Conservation (phyloP, 2,113 vertebrate genomes). For the Dipodomys merriami region DNA sequence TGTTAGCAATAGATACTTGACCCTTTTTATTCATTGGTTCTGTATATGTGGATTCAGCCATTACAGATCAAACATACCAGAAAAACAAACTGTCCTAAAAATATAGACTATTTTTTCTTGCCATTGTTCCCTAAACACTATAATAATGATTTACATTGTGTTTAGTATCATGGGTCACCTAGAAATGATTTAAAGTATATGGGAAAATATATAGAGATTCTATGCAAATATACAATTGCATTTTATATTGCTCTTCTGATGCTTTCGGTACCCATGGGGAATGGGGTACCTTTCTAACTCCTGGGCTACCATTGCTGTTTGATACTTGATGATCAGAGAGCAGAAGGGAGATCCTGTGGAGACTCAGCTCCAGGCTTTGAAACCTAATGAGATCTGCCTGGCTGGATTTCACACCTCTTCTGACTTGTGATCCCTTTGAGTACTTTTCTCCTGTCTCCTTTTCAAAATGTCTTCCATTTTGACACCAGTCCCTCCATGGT, state of each 20-base stretch:
- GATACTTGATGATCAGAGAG: conserved; percentile 40
- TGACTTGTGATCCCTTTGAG: neutral
- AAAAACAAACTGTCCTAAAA: neutral
- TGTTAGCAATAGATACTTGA: neutral
- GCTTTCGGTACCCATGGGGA: neutral
- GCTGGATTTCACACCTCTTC: conserved; percentile 7
- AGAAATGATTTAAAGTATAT: neutral
- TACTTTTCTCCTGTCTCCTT: neutral
- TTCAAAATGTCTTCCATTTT: neutral
- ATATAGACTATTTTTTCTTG: neutral
- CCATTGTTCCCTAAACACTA: neutral
- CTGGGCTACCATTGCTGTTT: neutral
- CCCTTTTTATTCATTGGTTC: neutral
- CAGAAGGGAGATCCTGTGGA: neutral
- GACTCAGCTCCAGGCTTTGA: conserved; percentile 29
- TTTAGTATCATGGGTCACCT: neutral
- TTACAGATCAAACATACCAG: neutral
- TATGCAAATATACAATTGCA: neutral
- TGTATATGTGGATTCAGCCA: neutral
- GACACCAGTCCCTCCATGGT: neutral
- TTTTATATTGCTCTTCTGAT: neutral
- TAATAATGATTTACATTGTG: neutral
- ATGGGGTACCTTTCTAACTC: too few species aligned
- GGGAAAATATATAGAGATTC: neutral
- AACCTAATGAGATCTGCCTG: neutral